Conservation (phyloP, 2,888 invertebrate genomes). For the Strigamia maritima region DNA sequence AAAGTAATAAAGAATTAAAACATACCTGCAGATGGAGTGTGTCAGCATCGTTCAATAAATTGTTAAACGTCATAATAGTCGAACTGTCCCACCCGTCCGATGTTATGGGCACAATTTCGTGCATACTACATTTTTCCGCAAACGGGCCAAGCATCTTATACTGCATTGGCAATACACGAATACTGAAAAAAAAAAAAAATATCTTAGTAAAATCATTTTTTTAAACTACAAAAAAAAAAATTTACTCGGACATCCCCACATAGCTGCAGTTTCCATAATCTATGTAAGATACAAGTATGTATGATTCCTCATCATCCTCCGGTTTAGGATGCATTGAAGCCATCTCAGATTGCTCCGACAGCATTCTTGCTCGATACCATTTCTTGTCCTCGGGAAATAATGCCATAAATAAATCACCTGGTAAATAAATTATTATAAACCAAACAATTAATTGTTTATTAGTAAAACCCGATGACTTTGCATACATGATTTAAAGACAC, state of each 20-base stretch:
- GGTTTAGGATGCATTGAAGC: not conserved
- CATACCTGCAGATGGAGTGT: not conserved
- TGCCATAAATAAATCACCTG: not conserved
- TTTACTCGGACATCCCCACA: not conserved
- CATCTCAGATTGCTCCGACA: not conserved
- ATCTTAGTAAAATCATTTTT: not conserved
- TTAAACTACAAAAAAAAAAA: not conserved
- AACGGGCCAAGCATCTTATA: not conserved
- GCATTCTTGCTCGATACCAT: not conserved
- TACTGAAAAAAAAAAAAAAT: not conserved
- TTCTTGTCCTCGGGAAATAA: not conserved
- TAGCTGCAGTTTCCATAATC: not conserved
- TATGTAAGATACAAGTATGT: not conserved
- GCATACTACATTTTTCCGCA: not conserved
- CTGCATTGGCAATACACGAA: not conserved
- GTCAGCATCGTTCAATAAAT: not conserved
- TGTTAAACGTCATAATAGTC: not conserved
- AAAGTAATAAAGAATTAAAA: too few species aligned
- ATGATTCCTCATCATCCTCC: not conserved
- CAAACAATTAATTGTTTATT: too few species aligned
- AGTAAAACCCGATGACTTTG: too few species aligned
- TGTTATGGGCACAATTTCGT: not conserved
- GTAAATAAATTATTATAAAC: too few species aligned
- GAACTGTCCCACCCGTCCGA: not conserved
- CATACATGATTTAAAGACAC: not conserved